Evolutionary conservation across 64 coral and sea anemone species (phyloP).

Genomic region (Montipora sp.): DNA sequence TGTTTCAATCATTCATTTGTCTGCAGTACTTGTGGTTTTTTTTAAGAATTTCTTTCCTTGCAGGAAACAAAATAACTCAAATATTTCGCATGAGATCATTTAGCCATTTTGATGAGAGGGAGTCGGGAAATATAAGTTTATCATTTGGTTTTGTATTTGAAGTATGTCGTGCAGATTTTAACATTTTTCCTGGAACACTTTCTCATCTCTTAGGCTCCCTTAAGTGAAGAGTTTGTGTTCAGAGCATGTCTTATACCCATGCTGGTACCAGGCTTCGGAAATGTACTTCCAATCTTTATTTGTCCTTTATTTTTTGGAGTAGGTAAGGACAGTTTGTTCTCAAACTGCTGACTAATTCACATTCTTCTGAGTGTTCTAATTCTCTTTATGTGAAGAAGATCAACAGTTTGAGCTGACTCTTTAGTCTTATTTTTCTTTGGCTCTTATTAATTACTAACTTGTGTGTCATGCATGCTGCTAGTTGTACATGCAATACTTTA

Average conservation of each 20-base stretch:
- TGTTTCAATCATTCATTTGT: background rate
- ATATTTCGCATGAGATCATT: no score
- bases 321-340: slow-evolving; percentile 50
- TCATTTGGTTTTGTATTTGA: background rate
- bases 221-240: slow-evolving; percentile 97
- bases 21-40: background rate
- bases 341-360: background rate
- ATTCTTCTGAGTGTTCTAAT: background rate
- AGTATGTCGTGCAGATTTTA: background rate
- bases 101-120: no score
- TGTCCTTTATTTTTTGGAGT: slow-evolving; percentile 99
- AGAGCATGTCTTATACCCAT: slow-evolving; percentile 93
- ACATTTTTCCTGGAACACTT: background rate
- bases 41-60: no score
- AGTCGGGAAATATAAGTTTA: no score
- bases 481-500: no score
- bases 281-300: slow-evolving; percentile 76
- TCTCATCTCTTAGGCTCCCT: slow-evolving; percentile 73
- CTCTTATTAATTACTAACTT: no score
- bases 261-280: slow-evolving; percentile 80
- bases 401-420: no score
- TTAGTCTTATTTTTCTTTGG: no score
- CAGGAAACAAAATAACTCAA: no score
- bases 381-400: no score
- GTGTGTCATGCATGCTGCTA: no score